A percentile compares a stretch with the other conserved stretches of the same genome.
These are phyloP conservation scores for Subanguina moxae DNA, from an alignment of 1,140 invertebrate species.

Conservation along the genomic window DNA sequence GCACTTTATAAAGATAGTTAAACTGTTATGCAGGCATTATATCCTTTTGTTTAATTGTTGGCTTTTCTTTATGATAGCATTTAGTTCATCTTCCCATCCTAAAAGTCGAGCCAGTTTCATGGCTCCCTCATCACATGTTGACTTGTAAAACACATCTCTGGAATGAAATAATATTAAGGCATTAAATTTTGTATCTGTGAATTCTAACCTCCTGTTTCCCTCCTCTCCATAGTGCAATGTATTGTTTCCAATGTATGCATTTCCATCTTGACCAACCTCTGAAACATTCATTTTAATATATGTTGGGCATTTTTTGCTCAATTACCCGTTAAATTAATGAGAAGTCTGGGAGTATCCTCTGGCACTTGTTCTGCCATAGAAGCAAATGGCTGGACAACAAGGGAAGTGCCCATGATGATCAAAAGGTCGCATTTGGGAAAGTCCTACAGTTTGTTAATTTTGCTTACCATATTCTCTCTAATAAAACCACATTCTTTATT, in stretches of 20 bases:
- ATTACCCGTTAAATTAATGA: conserved; percentile 76
- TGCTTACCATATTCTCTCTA: too few relatives aligned
- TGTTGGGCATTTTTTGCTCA: not conserved
- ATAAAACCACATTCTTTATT: too few relatives aligned
- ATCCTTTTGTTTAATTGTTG: too few relatives aligned
- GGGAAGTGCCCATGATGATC: conserved; percentile 88
- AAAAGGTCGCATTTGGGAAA: conserved; percentile 82
- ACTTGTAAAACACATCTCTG: conserved; percentile 77
- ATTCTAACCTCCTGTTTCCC: conserved; percentile 61
- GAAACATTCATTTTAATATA: too few relatives aligned
- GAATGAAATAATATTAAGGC: conserved; percentile 13
- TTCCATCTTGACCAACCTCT: too few relatives aligned
- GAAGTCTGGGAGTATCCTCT: conserved; percentile 70
- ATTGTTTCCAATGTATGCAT: conserved; percentile 66
- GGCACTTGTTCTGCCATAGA: conserved; percentile 66
- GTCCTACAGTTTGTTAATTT: conserved; percentile 66
- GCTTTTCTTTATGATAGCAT: not conserved
- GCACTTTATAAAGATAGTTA: too few relatives aligned
- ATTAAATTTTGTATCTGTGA: not conserved
- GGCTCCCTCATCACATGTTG: conserved; percentile 76
- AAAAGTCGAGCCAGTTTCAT: conserved; percentile 72
- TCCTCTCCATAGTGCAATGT: conserved; percentile 60
- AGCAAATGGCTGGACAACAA: conserved; percentile 83
- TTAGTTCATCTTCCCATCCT: conserved; percentile 68
- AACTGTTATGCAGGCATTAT: too few relatives aligned